Percentiles rank a stretch among this genome's conserved stretches.
Evolutionary conservation across 2,888 invertebrate species (phyloP).

Genomic region (Agrilus mali): DNA sequence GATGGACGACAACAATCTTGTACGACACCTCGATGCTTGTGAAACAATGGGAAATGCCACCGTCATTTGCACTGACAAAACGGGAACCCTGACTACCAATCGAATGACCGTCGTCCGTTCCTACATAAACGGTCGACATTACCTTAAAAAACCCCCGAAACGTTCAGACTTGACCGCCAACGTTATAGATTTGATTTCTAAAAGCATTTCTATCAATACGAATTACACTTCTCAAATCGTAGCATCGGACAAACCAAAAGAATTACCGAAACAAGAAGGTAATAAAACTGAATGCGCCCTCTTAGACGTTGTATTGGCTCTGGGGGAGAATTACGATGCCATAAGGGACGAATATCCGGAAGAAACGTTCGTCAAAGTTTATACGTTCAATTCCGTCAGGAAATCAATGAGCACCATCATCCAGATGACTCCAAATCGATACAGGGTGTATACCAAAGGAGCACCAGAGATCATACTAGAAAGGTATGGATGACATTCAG

Average conservation of each 20-base stretch:
- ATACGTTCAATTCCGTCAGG: slow-evolving; percentile 98
- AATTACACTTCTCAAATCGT: slow-evolving; percentile 93
- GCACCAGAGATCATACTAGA: slow-evolving; percentile 98
- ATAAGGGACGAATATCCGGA: slow-evolving; percentile 85
- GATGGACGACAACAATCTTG: slow-evolving; percentile 99
- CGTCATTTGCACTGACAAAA: slow-evolving; percentile 99
- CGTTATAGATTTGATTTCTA: slow-evolving; percentile 71
- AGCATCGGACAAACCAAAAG: slow-evolving; percentile 67
- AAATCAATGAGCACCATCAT: slow-evolving; percentile 99
- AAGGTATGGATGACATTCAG: slow-evolving; percentile 51
- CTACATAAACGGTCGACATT: slow-evolving; percentile 84
- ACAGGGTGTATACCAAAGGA: slow-evolving; percentile 90
- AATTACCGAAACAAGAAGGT: slow-evolving; percentile 87
- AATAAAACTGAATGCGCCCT: slow-evolving; percentile 99
- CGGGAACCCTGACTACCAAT: slow-evolving; percentile 97
- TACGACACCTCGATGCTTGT: slow-evolving; percentile 99
- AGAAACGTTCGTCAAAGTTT: slow-evolving; percentile 82
- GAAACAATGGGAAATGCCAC: slow-evolving; percentile 99
- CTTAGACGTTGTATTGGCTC: slow-evolving; percentile 81
- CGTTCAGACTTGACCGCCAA: slow-evolving; percentile 72
- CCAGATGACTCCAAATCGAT: slow-evolving; percentile 75
- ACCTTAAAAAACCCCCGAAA: slow-evolving; percentile 75
- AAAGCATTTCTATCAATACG: slow-evolving; percentile 87
- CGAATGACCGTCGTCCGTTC: slow-evolving; percentile 98
- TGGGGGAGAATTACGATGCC: slow-evolving; percentile 87